Conservation (phyloP, 2,888 invertebrate genomes). For the Ypsolopha sequella region DNA sequence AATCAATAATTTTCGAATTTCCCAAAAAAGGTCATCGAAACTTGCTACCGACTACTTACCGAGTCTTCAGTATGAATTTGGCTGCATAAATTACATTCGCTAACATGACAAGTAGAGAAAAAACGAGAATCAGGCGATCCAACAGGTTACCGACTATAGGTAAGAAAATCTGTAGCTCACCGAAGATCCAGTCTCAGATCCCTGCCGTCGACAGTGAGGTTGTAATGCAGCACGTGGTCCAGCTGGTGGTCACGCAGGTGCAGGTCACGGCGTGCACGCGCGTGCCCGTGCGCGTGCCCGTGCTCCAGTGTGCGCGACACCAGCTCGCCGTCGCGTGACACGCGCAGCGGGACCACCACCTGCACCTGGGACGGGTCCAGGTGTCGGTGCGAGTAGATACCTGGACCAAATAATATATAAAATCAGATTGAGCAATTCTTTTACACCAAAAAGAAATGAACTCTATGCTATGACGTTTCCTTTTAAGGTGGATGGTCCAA, state of each 20-base stretch:
- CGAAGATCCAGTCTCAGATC: constrained; percentile 57
- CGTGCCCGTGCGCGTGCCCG: constrained; percentile 59
- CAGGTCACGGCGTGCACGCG: constrained; percentile 62
- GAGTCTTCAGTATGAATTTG: too few species aligned
- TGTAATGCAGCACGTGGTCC: constrained; percentile 53
- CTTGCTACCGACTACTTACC: too few species aligned
- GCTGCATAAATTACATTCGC: too few species aligned
- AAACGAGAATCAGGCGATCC: too few species aligned
- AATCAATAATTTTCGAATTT: too few species aligned
- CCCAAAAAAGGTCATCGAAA: too few species aligned
- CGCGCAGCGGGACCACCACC: constrained; percentile 73
- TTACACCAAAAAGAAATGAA: too few species aligned
- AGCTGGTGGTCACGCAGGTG: constrained; percentile 34
- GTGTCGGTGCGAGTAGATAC: constrained; percentile 61
- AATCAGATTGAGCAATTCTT: too few species aligned
- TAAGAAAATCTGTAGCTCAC: constrained; percentile 23
- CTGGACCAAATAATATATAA: constrained; percentile 21
- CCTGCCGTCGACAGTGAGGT: constrained; percentile 55
- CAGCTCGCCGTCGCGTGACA: constrained; percentile 67
- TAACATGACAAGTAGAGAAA: too few species aligned
- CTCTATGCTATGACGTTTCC: too few species aligned
- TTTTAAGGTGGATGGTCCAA: too few species aligned
- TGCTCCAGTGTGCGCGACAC: constrained; percentile 69
- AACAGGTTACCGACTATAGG: too few species aligned
- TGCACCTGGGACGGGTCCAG: constrained; percentile 66